Percentiles rank a stretch among this genome's conserved stretches.
Evolutionary conservation across 2,888 invertebrate species (phyloP).

Genomic region (Rhagonycha lutea): DNA sequence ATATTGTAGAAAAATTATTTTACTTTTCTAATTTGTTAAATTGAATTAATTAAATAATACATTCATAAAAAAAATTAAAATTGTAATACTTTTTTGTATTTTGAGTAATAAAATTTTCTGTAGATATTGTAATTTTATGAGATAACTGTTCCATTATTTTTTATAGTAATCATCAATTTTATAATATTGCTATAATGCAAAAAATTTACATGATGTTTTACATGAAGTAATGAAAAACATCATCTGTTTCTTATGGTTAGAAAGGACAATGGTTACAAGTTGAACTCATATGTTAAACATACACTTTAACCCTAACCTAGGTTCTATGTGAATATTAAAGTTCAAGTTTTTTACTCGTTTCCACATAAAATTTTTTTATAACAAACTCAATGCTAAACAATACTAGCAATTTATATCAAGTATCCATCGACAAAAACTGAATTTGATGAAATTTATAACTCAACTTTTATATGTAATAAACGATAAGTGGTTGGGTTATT

Average conservation of each 20-base stretch:
- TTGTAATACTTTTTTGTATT: not conserved
- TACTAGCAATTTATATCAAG: not conserved
- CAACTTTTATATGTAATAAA: not conserved
- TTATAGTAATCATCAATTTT: not conserved
- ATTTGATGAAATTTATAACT: not conserved
- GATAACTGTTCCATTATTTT: not conserved
- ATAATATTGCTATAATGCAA: slow-evolving; percentile 38
- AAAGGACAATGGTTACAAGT: slow-evolving; percentile 29
- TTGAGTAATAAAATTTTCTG: not conserved
- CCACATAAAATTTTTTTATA: not conserved
- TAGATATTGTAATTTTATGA: not conserved
- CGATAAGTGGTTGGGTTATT: not conserved
- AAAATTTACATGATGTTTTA: slow-evolving; percentile 38
- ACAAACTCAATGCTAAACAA: not conserved
- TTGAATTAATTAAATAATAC: not conserved
- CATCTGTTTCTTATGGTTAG: slow-evolving; percentile 35
- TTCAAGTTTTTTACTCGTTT: not conserved
- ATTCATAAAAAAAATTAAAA: not conserved
- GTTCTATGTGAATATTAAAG: not conserved
- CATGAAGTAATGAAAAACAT: slow-evolving; percentile 33
- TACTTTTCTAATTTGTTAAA: slow-evolving; percentile 12
- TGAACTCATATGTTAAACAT: slow-evolving; percentile 3
- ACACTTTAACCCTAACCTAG: not conserved
- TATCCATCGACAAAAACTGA: not conserved
- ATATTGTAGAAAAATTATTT: slow-evolving; percentile 21